Evolutionary conservation across 1,140 invertebrate species (phyloP).

Genomic region (Chelonus insularis): DNA sequence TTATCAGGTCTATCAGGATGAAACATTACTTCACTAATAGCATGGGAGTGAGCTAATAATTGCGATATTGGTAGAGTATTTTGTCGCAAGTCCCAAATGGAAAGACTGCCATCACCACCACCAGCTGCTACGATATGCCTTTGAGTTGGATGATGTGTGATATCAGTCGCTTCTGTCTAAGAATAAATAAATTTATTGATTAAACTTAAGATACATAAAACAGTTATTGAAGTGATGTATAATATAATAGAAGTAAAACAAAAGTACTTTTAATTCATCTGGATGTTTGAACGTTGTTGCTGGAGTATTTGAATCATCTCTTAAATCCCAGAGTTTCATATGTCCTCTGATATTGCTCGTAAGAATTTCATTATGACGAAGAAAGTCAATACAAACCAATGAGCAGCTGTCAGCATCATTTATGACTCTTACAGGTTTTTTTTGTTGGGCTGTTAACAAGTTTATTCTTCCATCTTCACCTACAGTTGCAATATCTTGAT

Average conservation of each 20-base stretch:
- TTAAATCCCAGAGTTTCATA: slow-evolving; percentile 85
- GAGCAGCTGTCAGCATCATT: slow-evolving; percentile 81
- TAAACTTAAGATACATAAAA: background rate
- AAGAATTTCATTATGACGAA: slow-evolving; percentile 77
- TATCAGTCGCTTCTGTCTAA: slow-evolving; percentile 69
- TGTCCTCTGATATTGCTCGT: slow-evolving; percentile 84
- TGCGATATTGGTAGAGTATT: slow-evolving; percentile 79
- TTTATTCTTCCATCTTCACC: slow-evolving; percentile 83
- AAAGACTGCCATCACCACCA: slow-evolving; percentile 78
- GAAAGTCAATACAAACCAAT: slow-evolving; percentile 74
- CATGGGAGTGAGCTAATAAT: slow-evolving; percentile 74
- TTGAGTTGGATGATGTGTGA: slow-evolving; percentile 83
- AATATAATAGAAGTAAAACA: slow-evolving; percentile 5
- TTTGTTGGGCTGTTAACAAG: slow-evolving; percentile 67
- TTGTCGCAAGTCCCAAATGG: slow-evolving; percentile 87
- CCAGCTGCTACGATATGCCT: slow-evolving; percentile 81
- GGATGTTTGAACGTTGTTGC: slow-evolving; percentile 68
- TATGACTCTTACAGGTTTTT: slow-evolving; percentile 65
- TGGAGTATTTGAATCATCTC: slow-evolving; percentile 64
- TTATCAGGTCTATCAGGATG: slow-evolving; percentile 81
- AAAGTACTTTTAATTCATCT: slow-evolving; percentile 66
- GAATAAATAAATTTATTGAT: slow-evolving; percentile 32
- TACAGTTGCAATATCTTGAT: slow-evolving; percentile 73
- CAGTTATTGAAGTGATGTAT: slow-evolving; percentile 1
- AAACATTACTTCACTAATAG: slow-evolving; percentile 81